Evolutionary conservation across 2,888 invertebrate species (phyloP).

Genomic region (Ennomos erosarius): DNA sequence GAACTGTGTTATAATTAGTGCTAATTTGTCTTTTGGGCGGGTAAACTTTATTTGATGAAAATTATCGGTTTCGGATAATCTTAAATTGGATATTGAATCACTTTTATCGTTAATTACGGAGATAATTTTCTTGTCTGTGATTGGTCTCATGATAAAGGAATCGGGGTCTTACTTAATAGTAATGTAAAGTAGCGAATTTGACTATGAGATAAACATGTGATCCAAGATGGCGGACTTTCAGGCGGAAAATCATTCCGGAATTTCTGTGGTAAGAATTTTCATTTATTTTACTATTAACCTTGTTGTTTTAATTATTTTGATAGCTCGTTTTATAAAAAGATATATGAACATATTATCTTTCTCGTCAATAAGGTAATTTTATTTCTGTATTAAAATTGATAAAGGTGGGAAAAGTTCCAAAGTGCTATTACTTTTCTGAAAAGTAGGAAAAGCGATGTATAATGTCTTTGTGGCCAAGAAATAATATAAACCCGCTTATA

Average conservation of each 20-base stretch:
- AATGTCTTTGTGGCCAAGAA: too few species aligned
- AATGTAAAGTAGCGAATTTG: slow-evolving; percentile 60
- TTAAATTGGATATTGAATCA: slow-evolving; percentile 43
- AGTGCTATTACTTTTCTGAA: too few species aligned
- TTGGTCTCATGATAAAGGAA: slow-evolving; percentile 75
- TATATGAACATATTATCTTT: too few species aligned
- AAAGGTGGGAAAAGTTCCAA: too few species aligned
- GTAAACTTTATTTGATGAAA: slow-evolving; percentile 25
- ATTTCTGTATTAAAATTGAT: too few species aligned
- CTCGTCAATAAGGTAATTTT: too few species aligned
- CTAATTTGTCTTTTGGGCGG: slow-evolving; percentile 2
- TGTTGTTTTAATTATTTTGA: neutral
- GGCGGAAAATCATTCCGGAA: slow-evolving; percentile 55
- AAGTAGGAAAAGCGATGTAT: too few species aligned
- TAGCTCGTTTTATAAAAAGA: neutral
- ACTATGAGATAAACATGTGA: slow-evolving; percentile 68
- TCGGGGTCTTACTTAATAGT: slow-evolving; percentile 40
- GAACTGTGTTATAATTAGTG: slow-evolving; percentile 30
- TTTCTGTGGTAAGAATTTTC: slow-evolving; percentile 63
- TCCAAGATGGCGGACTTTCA: slow-evolving; percentile 77
- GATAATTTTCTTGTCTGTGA: slow-evolving; percentile 57
- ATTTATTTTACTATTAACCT: neutral
- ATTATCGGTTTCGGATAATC: slow-evolving; percentile 36
- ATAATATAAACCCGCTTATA: too few species aligned
- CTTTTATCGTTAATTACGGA: slow-evolving; percentile 55